Evolutionary conservation across 2,113 vertebrate species (phyloP).

Genomic region (Oncorhynchus mykiss): DNA sequence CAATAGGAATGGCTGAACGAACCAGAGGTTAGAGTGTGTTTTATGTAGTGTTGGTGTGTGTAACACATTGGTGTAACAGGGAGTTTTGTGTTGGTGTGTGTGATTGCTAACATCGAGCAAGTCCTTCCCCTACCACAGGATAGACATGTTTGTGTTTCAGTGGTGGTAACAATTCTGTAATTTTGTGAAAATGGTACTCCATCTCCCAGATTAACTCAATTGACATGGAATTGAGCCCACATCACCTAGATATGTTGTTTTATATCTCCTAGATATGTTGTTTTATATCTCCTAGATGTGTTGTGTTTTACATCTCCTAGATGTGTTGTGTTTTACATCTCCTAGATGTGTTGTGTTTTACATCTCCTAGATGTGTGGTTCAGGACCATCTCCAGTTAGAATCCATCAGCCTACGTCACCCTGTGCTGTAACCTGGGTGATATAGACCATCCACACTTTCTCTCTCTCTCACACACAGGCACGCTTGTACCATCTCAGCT

Average conservation of each 20-base stretch:
- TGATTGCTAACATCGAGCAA: neutral
- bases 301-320: too few relatives aligned
- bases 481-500: neutral
- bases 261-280: too few relatives aligned
- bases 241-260: too few relatives aligned
- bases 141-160: neutral
- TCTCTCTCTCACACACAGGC: neutral
- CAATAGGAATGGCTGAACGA: too few relatives aligned
- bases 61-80: neutral
- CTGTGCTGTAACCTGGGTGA: slow-evolving; percentile 5
- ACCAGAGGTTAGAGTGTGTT: too few relatives aligned
- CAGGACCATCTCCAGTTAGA: neutral
- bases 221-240: too few relatives aligned
- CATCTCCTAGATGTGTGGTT: neutral
- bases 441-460: slow-evolving; percentile 4
- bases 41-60: neutral
- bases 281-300: too few relatives aligned
- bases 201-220: too few relatives aligned
- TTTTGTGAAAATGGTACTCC: neutral
- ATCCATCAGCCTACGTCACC: neutral
- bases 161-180: neutral
- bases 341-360: neutral
- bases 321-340: too few relatives aligned
- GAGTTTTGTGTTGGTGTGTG: neutral
- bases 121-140: too few relatives aligned